Evolutionary conservation across 2,797 vertebrate species (phyloP), one percentile per base, ranked within the genome.

Genomic region (Holocentrus rufus): DNA sequence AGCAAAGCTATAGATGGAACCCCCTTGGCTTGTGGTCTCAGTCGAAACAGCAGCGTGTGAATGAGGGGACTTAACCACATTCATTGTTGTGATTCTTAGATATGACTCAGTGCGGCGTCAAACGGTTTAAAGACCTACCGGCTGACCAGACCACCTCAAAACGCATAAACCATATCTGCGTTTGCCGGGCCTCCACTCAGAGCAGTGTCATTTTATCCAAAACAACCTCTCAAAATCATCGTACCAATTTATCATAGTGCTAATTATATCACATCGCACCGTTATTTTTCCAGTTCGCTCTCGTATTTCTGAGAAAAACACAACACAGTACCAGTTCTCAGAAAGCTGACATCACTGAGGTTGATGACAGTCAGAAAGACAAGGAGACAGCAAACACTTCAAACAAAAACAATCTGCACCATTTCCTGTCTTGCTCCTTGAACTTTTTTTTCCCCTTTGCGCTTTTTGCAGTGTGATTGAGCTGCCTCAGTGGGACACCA

Each of bases 401-500:
- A 72, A 80, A 79, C 54, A 70, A 72, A 60, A 88, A 83, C 79
- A 80, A 78, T 18, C 30, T 79, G 77, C 88, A 82, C 54, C 27
- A 0, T 65, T 90, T 92, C 90, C 90, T 90, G 89, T 70, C 72
- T 64, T 22, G 70, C 70, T 59, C 62, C 67, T 22, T 53, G 54
- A 2, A 1, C 44, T 25, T 47, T 30, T 60, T 27, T 44, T 54
- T 34, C 56, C 61, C 2, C 27, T 2, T 27, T 27, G 1, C 31
- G 22, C 63, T 75, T 17, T 64, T 30, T 84, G 87, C 86, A 83
- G 60, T 34, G 73, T 70, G n/a, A 17, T 53, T 27, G 4, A 30
- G 56, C 57, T 20, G 65, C 82, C 81, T 85, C 80, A 84, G 76
- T 85, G 74, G 44, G 58, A 22, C 76, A 53, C 42, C 54, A 83